These are phyloP conservation scores for Lathamus discolor DNA, from an alignment of 2,113 vertebrate species.

Conservation along the genomic window DNA sequence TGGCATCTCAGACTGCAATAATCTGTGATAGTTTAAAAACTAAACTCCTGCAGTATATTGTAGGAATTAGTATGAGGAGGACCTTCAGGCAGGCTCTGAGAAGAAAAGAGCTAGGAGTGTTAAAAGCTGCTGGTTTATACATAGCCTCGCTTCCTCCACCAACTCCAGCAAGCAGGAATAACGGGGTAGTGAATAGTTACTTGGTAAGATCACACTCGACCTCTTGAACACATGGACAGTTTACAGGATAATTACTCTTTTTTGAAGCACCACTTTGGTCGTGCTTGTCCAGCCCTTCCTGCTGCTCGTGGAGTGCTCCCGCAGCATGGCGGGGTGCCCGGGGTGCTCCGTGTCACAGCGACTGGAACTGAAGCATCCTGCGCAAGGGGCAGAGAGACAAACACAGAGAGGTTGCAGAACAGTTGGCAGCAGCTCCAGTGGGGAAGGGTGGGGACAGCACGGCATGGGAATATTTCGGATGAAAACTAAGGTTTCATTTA, in stretches of 20 bases:
- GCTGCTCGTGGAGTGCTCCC: background rate
- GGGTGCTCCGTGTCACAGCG: background rate
- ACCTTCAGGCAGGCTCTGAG: background rate
- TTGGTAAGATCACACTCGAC: background rate
- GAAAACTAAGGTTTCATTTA: background rate
- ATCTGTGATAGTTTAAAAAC: background rate
- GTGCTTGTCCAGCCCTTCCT: background rate
- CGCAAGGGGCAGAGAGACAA: background rate
- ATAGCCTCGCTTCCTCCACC: background rate
- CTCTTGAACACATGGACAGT: background rate
- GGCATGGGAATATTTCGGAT: background rate
- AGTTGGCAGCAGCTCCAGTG: background rate
- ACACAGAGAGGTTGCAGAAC: background rate
- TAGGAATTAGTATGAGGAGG: background rate
- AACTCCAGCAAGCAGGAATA: background rate
- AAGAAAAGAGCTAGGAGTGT: background rate
- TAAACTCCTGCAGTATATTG: background rate
- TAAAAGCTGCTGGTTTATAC: background rate
- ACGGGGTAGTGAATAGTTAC: background rate
- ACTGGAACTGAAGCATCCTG: background rate
- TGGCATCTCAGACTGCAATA: background rate
- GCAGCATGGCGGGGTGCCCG: rapidly evolving
- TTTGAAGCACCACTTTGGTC: background rate
- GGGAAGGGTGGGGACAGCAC: background rate
- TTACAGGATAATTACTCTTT: background rate